These are phyloP conservation scores for Monochamus saltuarius DNA, from an alignment of 1,140 invertebrate genomes.

Conservation along the genomic window DNA sequence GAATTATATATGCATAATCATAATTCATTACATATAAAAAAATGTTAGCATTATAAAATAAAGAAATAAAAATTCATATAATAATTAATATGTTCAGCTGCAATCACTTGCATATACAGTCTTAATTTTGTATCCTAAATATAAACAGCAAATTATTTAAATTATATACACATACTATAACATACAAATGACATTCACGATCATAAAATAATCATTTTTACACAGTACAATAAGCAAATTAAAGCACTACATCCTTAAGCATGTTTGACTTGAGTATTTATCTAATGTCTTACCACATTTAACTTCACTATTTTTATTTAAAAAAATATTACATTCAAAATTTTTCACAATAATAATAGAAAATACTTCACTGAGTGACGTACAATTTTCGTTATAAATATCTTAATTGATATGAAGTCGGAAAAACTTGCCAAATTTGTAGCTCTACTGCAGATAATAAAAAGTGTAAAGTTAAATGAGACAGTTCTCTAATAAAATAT, in stretches of 20 bases:
- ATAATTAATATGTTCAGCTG: conserved; percentile 43
- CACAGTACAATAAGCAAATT: conserved; percentile 36
- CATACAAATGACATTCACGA: conserved; percentile 40
- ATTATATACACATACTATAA: conserved; percentile 41
- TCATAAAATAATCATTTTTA: conserved; percentile 36
- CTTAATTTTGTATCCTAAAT: conserved; percentile 44
- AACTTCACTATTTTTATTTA: conserved; percentile 15
- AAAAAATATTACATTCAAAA: background rate
- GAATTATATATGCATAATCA: conserved; percentile 26
- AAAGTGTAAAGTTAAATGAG: conserved; percentile 7
- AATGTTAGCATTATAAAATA: conserved; percentile 32
- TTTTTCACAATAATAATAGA: conserved; percentile 5
- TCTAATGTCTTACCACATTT: conserved; percentile 21
- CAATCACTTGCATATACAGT: conserved; percentile 45
- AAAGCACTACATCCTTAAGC: conserved; percentile 34
- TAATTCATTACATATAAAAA: conserved; percentile 26
- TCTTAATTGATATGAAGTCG: no score
- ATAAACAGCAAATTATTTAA: conserved; percentile 36
- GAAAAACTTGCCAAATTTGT: background rate
- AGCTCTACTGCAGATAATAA: background rate
- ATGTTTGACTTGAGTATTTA: conserved; percentile 23
- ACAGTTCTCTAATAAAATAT: background rate
- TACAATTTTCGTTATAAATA: no score
- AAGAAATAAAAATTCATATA: conserved; percentile 29
- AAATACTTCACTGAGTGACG: background rate